A percentile compares a stretch with the other conserved stretches of the same genome.
Conservation (phyloP, 2,113 vertebrate genomes). For the Myocastor coypus region DNA sequence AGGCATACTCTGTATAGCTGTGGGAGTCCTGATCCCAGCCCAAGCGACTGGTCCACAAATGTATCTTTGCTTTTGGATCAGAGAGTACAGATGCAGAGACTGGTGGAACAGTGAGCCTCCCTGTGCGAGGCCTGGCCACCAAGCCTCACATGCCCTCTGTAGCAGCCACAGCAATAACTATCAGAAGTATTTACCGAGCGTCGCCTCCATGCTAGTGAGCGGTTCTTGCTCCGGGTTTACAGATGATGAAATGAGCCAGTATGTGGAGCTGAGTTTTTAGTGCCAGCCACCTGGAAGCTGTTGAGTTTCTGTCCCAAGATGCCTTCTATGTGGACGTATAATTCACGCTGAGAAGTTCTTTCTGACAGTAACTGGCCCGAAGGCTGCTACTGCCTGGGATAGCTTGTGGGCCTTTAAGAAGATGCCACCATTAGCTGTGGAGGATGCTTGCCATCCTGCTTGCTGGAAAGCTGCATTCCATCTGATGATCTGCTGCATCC, state of each 20-base stretch:
- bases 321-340: not conserved
- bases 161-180: not conserved
- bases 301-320: conserved; percentile 36
- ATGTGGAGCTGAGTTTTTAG: not conserved
- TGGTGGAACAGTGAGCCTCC: conserved; percentile 15
- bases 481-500: not conserved
- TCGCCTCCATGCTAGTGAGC: not conserved
- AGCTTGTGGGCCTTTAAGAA: not conserved
- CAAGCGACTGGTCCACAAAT: not conserved
- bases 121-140: not conserved
- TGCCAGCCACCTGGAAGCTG: conserved; percentile 28
- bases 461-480: not conserved
- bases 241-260: conserved; percentile 2
- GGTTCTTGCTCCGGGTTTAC: not conserved
- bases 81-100: not conserved
- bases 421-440: not conserved
- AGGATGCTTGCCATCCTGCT: not conserved
- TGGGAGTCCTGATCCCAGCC: too few species aligned
- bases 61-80: not conserved
- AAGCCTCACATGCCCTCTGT: conserved; percentile 7
- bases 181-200: not conserved
- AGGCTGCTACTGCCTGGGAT: conserved; percentile 6
- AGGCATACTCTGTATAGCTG: not conserved
- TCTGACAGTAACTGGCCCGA: conserved; percentile 26
- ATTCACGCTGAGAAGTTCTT: conserved; percentile 50